Evolutionary conservation across 2,797 vertebrate species (phyloP).

Genomic region (Lithobates sylvaticus): DNA sequence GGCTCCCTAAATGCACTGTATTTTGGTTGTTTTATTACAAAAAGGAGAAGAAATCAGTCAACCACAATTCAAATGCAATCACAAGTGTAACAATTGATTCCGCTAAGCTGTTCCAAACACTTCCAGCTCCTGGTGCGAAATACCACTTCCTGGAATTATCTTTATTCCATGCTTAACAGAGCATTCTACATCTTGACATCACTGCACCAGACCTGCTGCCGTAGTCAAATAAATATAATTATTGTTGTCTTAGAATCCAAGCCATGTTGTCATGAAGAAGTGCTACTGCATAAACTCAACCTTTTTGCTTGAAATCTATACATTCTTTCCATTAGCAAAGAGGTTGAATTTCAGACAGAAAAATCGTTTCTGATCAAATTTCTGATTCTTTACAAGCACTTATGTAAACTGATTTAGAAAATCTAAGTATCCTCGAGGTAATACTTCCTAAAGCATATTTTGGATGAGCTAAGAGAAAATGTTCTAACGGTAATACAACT

Average conservation of each 20-base stretch:
- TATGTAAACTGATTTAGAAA: constrained; percentile 18
- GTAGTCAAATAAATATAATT: constrained; percentile 24
- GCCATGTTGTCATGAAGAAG: constrained; percentile 17
- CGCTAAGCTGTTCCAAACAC: constrained; percentile 50
- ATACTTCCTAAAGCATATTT: neutral
- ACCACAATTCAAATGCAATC: constrained; percentile 54
- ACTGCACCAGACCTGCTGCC: constrained; percentile 17
- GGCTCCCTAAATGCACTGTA: constrained; percentile 20
- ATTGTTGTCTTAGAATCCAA: constrained; percentile 15
- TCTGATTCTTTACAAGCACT: constrained; percentile 24
- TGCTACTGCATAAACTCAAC: neutral
- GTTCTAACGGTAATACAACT: neutral
- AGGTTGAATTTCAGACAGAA: constrained; percentile 15
- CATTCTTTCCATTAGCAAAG: constrained; percentile 13
- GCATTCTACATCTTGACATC: constrained; percentile 43
- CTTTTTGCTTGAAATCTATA: constrained; percentile 41
- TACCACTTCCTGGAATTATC: constrained; percentile 43
- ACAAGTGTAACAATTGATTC: constrained; percentile 54
- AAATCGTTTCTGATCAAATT: constrained; percentile 19
- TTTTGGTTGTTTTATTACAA: constrained; percentile 34
- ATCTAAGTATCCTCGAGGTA: neutral
- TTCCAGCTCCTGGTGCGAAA: constrained; percentile 54
- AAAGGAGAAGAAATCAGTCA: constrained; percentile 43
- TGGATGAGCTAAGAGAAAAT: neutral
- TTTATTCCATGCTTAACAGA: constrained; percentile 49